Evolutionary conservation across 1,140 invertebrate genomes (phyloP), one percentile per base, ranked within the genome.

Genomic region (Penaeus chinensis): DNA sequence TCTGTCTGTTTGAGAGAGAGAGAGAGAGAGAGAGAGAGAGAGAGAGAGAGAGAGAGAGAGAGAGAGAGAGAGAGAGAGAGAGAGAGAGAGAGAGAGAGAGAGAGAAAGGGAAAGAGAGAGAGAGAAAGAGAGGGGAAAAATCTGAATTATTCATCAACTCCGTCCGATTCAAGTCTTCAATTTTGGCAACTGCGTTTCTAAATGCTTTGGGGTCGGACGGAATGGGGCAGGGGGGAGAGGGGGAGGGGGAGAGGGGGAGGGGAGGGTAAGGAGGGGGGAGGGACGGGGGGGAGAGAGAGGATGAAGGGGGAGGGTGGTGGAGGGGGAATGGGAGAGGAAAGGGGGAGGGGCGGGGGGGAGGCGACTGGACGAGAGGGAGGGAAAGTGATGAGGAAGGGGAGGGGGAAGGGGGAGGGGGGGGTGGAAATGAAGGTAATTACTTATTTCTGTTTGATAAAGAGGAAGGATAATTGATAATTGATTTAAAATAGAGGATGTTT

Each of bases 21-120:
- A 13, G 54, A 54, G 16, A 13, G 54, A 62, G 24, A 8, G 61
- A 63, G 79, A 19, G 65, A 27, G 62, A 27, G 82, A 27, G 62
- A 18, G 32, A 71, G 69, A 18, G 69, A 18, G 69, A 71, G 78
- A 60, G 78, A 80, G 78, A 60, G 60, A 80, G 78, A 20, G 32
- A 80, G 78, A 60, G 60, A 81, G 79, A 63, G 79, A 62, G 27
- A 63, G 60, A 81, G 79, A 63, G 60, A 84, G 65, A 47, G 82
- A 84, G 82, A 74, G 82, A 74, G 65, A 74, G 82, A 84, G 65
- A 74, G 63, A 74, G 47, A 84, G 65, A 74, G 27, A 77, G 66
- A 24, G 69, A 54, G 24, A 54, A 47, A 77, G 27, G 63, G 37
- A 37, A n/a, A 69, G 60, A 69, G 63, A 65, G 63, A 82, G 24